Conservation (phyloP, 2,797 vertebrate species). For the Numenius phaeopus region DNA sequence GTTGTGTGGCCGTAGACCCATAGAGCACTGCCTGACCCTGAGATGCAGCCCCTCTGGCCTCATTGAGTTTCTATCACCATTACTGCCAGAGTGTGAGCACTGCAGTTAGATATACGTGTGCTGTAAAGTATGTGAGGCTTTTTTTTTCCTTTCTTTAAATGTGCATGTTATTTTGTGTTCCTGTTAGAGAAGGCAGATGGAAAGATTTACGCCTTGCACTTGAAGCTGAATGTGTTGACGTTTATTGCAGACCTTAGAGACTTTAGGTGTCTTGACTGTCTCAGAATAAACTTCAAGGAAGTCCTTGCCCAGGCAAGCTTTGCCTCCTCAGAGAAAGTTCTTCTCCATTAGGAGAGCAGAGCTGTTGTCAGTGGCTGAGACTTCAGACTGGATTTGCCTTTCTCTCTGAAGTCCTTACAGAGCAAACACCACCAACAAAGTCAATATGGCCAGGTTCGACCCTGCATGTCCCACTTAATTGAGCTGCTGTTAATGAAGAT, state of each 20-base stretch:
- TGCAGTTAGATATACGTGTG: neutral
- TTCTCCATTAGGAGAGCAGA: neutral
- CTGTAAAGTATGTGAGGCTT: neutral
- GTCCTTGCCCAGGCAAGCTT: neutral
- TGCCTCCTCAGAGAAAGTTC: neutral
- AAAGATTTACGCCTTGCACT: slow-evolving; percentile 28
- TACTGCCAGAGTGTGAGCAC: neutral
- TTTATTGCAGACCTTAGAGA: slow-evolving; percentile 17
- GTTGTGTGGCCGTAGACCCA: accelerated
- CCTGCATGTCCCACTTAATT: neutral
- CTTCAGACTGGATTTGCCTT: neutral
- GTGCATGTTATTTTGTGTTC: neutral
- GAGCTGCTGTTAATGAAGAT: neutral
- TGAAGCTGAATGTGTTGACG: neutral
- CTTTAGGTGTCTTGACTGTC: neutral
- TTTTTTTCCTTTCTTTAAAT: neutral
- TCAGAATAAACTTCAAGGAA: neutral
- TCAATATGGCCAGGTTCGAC: neutral
- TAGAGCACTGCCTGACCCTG: neutral
- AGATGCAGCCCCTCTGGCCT: neutral
- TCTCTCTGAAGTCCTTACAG: neutral
- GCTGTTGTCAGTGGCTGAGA: neutral
- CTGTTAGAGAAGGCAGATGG: slow-evolving; percentile 15
- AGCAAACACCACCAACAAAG: neutral
- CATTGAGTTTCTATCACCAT: neutral